Evolutionary conservation across 1,140 invertebrate genomes (phyloP).

Genomic region (Dendroctonus ponderosae): DNA sequence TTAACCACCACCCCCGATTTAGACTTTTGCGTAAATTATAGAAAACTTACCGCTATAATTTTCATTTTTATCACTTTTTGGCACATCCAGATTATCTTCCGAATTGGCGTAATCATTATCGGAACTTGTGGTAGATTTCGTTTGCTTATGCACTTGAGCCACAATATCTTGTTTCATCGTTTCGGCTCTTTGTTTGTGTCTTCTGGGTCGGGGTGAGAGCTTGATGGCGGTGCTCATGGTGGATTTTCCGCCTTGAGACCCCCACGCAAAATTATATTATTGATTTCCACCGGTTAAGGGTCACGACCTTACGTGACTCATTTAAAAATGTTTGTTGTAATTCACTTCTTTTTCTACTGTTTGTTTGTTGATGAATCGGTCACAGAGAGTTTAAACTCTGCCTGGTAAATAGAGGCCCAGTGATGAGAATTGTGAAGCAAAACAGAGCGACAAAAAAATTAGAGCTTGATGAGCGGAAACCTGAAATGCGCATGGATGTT

Average conservation of each 20-base stretch:
- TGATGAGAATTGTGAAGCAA: too few species aligned
- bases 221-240: conserved; percentile 32
- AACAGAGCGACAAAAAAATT: too few species aligned
- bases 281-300: not conserved
- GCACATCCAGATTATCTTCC: conserved; percentile 42
- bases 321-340: not conserved
- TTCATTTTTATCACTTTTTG: conserved; percentile 47
- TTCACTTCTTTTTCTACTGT: not conserved
- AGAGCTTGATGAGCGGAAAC: not conserved
- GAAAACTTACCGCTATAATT: conserved; percentile 42
- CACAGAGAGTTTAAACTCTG: too few species aligned
- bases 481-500: conserved; percentile 11
- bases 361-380: not conserved
- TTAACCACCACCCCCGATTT: too few species aligned
- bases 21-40: not conserved
- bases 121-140: conserved; percentile 43
- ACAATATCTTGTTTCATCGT: conserved; percentile 48
- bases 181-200: conserved; percentile 44
- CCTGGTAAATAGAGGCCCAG: too few species aligned
- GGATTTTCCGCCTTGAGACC: not conserved
- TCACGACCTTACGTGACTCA: conserved; percentile 11
- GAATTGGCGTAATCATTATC: conserved; percentile 41
- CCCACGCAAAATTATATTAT: conserved; percentile 10
- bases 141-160: conserved; percentile 47
- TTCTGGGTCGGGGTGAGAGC: conserved; percentile 39